These are phyloP conservation scores for Hydractinia echinata DNA, from an alignment of 30 jellyfish, hydroid and myxozoan species.

Conservation along the genomic window DNA sequence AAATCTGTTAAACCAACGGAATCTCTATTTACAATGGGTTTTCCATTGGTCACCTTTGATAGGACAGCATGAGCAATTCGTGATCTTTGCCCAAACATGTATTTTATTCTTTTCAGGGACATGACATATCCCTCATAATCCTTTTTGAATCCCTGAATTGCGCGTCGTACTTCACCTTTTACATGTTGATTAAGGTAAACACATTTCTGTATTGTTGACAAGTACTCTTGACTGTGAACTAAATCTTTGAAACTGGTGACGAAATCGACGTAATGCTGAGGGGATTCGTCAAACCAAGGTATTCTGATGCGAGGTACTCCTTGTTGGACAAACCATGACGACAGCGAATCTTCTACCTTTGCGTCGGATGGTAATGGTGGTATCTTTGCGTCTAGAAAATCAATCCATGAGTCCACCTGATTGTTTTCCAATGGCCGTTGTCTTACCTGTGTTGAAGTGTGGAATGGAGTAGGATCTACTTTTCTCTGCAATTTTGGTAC, in stretches of 20 bases:
- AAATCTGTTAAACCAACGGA: too few species aligned
- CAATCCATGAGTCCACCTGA: background rate
- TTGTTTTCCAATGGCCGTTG: background rate
- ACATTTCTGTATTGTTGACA: background rate
- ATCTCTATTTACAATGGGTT: too few species aligned
- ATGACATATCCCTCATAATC: too few species aligned
- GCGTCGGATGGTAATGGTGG: background rate
- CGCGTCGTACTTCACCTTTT: too few species aligned
- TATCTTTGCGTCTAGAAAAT: background rate
- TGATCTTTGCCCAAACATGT: too few species aligned
- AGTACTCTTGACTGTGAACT: background rate
- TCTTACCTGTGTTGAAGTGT: background rate
- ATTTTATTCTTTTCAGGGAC: too few species aligned
- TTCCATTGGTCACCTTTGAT: too few species aligned
- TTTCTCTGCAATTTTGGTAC: background rate
- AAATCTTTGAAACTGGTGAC: background rate
- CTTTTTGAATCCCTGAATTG: too few species aligned
- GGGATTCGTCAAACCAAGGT: constrained; percentile 13
- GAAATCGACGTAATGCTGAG: background rate
- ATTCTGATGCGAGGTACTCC: background rate
- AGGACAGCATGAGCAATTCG: too few species aligned
- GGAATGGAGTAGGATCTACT: background rate
- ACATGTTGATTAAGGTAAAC: background rate
- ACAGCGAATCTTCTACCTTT: background rate
- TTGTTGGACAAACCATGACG: constrained; percentile 2